These are phyloP conservation scores for Papilio elwesi DNA, from an alignment of 2,888 invertebrate genomes.

Conservation along the genomic window DNA sequence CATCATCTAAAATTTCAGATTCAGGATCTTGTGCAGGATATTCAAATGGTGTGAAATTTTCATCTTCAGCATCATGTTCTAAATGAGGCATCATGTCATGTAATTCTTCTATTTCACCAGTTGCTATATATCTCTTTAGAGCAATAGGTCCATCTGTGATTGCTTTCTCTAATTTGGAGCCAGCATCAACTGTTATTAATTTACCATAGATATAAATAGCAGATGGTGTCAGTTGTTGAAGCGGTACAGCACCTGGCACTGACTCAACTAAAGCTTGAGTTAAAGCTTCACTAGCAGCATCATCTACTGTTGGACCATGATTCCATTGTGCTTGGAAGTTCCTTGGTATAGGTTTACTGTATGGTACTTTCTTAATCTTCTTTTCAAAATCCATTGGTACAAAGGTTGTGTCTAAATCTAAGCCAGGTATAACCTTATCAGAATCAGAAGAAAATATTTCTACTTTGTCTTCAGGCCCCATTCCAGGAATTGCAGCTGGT, in stretches of 20 bases:
- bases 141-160: slow-evolving; percentile 91
- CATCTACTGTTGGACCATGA: slow-evolving; percentile 86
- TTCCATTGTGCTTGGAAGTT: slow-evolving; percentile 99
- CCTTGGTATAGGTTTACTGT: slow-evolving; percentile 97
- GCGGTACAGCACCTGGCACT: slow-evolving; percentile 90
- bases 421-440: slow-evolving; percentile 91
- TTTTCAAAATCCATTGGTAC: slow-evolving; percentile 88
- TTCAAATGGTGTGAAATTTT: slow-evolving; percentile 74
- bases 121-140: slow-evolving; percentile 90
- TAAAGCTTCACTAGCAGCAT: slow-evolving; percentile 84
- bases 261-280: slow-evolving; percentile 89
- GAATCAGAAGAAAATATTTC: slow-evolving; percentile 87
- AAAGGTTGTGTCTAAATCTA: slow-evolving; percentile 90
- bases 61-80: slow-evolving; percentile 85
- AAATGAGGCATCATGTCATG: slow-evolving; percentile 90
- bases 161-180: slow-evolving; percentile 89
- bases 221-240: slow-evolving; percentile 90
- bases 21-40: slow-evolving; percentile 70
- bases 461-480: slow-evolving; percentile 98
- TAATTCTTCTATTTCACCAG: slow-evolving; percentile 92
- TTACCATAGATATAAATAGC: slow-evolving; percentile 94
- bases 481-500: slow-evolving; percentile 94
- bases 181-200: slow-evolving; percentile 90
- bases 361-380: slow-evolving; percentile 94
- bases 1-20: slow-evolving; percentile 58